A percentile compares a stretch with the other conserved stretches of the same genome.
Conservation (phyloP, 2,797 vertebrate species). For the Cetoscarus ocellatus region DNA sequence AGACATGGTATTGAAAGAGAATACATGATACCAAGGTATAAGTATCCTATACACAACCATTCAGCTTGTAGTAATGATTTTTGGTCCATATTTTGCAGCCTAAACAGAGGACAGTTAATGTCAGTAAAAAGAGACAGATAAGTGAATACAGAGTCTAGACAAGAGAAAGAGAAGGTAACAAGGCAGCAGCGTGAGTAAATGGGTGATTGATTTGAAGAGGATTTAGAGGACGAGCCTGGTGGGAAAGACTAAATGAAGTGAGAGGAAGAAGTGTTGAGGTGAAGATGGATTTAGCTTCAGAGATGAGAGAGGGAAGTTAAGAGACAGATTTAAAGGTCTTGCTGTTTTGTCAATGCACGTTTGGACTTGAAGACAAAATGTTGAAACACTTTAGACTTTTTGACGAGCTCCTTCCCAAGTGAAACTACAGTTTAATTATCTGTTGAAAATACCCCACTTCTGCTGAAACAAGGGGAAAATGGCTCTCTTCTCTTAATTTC, state of each 20-base stretch:
- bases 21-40: too few relatives aligned
- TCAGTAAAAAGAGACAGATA: background rate
- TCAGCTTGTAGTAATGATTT: too few relatives aligned
- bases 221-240: background rate
- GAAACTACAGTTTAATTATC: too few relatives aligned
- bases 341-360: background rate
- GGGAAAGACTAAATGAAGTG: background rate
- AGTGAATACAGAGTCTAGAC: background rate
- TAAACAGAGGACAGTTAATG: too few relatives aligned
- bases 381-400: background rate
- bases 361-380: background rate
- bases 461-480: too few relatives aligned
- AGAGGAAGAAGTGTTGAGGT: conserved; percentile 9
- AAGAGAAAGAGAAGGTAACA: background rate
- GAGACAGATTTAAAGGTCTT: background rate
- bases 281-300: conserved; percentile 1
- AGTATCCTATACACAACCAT: too few relatives aligned
- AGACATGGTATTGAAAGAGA: too few relatives aligned
- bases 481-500: too few relatives aligned
- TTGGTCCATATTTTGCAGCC: too few relatives aligned
- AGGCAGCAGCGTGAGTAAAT: conserved; percentile 1
- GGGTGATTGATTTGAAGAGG: conserved; percentile 2
- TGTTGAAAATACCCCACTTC: too few relatives aligned
- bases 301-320: background rate
- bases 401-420: too few relatives aligned